A percentile compares a stretch with the other conserved stretches of the same genome.
These are phyloP conservation scores for Sorex fumeus DNA, from an alignment of 2,113 vertebrate genomes.

Conservation along the genomic window DNA sequence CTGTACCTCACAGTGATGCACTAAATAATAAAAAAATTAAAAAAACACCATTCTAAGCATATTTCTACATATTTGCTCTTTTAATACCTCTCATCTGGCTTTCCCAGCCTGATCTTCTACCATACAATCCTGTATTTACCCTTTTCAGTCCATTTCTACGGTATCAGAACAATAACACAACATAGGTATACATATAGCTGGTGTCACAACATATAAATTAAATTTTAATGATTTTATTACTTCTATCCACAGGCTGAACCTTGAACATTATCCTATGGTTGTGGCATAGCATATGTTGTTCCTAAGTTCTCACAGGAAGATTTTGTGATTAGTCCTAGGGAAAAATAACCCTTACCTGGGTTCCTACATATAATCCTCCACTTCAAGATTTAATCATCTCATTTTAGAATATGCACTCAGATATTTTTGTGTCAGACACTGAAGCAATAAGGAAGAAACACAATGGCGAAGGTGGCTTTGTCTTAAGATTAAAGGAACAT, in stretches of 20 bases:
- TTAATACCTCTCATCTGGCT: not conserved
- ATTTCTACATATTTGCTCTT: not conserved
- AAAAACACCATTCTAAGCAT: not conserved
- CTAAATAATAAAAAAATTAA: too few species aligned
- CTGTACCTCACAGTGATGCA: too few species aligned
- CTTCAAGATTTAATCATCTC: conserved; percentile 66
- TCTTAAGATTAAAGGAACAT: conserved; percentile 88
- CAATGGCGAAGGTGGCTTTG: conserved; percentile 87
- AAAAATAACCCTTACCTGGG: conserved; percentile 1
- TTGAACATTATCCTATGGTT: conserved; percentile 16
- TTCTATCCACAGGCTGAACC: not conserved
- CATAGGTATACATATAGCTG: too few species aligned
- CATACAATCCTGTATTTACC: not conserved
- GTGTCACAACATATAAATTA: not conserved
- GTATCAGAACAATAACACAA: not conserved
- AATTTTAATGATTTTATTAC: not conserved
- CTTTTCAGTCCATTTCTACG: not conserved
- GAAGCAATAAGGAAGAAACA: conserved; percentile 88
- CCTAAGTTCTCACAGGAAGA: not conserved
- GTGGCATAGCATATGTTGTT: not conserved
- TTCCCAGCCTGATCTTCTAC: not conserved
- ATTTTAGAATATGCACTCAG: conserved; percentile 60
- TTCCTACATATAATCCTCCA: not conserved
- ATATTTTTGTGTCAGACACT: conserved; percentile 75
- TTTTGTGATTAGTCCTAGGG: conserved; percentile 25